Conservation (phyloP, 2,888 invertebrate species). For the Cataglyphis cursor region DNA sequence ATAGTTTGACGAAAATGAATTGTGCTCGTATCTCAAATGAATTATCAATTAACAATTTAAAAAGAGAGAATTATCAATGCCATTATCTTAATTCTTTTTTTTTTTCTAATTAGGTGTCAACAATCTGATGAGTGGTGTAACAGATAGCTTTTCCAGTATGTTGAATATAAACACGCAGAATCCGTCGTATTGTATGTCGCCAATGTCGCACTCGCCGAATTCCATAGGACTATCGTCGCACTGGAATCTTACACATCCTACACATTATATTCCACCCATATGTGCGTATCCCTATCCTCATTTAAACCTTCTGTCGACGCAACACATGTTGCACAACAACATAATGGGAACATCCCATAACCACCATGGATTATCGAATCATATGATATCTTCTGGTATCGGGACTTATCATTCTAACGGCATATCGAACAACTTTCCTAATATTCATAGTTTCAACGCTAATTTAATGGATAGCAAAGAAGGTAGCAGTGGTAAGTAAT, state of each 20-base stretch:
- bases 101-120: constrained; percentile 68
- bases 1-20: neutral
- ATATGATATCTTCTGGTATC: constrained; percentile 66
- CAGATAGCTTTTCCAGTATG: constrained; percentile 79
- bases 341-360: constrained; percentile 75
- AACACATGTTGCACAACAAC: constrained; percentile 82
- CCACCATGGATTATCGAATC: constrained; percentile 68
- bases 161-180: constrained; percentile 83
- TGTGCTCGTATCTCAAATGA: neutral
- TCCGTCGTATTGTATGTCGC: constrained; percentile 82
- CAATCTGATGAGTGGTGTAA: constrained; percentile 67
- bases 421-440: constrained; percentile 88
- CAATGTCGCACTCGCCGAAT: constrained; percentile 81
- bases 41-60: neutral
- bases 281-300: constrained; percentile 81
- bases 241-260: constrained; percentile 75
- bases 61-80: neutral
- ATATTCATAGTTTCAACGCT: constrained; percentile 88
- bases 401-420: constrained; percentile 73
- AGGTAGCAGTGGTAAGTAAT: constrained; percentile 74
- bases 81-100: neutral
- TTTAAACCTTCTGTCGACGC: constrained; percentile 82
- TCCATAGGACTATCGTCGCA: constrained; percentile 82
- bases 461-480: constrained; percentile 88
- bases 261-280: constrained; percentile 77